Base-by-base conservation (phyloP, 2,797 vertebrate genomes). In the Esox lucius region DNA sequence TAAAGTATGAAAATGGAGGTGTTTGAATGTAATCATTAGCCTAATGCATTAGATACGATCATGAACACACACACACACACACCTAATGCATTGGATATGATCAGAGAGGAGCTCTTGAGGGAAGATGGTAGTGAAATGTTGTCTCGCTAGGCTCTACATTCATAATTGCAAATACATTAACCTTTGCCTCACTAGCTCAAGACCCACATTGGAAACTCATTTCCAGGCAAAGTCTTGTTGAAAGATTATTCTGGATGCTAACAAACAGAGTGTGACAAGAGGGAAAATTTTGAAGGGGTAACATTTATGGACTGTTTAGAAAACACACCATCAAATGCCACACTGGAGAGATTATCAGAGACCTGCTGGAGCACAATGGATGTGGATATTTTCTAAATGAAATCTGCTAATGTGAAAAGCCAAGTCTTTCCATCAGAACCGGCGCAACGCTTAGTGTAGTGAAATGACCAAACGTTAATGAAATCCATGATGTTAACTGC, bases 161-260 rank as follows among this genome's bases (percentile, higher is more conserved):
- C 83, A 89, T 92, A 92, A 94, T 93, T 93, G 91, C 89, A 92
- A 91, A 88, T 90, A 87, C 86, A 93, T 94, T 94, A 94, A 94
- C 93, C 92, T 94, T 88, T 93, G 89, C 86, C 91, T 89, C 85
- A 81, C 87, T 90, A 87, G 89, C 91, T 93, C 84, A 90, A 83
- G 84, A 22, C 76, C 80, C 85, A 87, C 82, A 74, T 81, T 79
- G 83, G 71, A n/a, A 83, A 89, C 86, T 89, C 86, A 84, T 87
- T 81, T 81, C 75, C 87, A 87, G 86, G 86, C 85, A 70, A 12
- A 76, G 80, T 80, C 85, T 84, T 84, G 73, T 76, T 48, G 13
- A 59, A 59, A 68, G 89, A 81, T 70, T 81, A 84, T 85, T 85
- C 73, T 78, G 80, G 81, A 80, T 80, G 35, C n/a, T 15, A 35